A percentile compares a stretch with the other conserved stretches of the same genome.
Evolutionary conservation across 2,797 vertebrate species (phyloP).

Genomic region (Serranus cabrilla): DNA sequence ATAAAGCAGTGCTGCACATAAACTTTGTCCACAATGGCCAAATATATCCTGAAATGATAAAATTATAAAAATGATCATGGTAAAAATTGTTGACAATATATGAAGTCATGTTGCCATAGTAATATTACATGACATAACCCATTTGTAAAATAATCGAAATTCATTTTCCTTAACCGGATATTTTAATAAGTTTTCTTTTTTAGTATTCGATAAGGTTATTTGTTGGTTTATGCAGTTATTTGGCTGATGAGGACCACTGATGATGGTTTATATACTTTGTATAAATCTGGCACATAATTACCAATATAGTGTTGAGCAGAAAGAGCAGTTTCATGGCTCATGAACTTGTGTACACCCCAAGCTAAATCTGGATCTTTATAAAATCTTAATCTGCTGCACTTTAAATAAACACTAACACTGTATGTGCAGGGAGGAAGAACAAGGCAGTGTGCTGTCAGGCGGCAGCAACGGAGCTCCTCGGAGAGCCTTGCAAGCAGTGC

Average conservation of each 20-base stretch:
- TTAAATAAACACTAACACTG: slow-evolving; percentile 89
- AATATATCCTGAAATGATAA: neutral
- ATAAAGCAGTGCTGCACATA: neutral
- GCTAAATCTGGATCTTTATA: slow-evolving; percentile 87
- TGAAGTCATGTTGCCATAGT: neutral
- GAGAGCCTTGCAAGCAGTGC: slow-evolving; percentile 86
- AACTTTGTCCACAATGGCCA: neutral
- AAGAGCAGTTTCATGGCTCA: slow-evolving; percentile 69
- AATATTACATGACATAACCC: neutral
- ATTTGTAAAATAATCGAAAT: too few relatives aligned
- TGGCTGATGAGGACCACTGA: slow-evolving; percentile 23
- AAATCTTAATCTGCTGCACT: slow-evolving; percentile 89
- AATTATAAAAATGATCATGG: neutral
- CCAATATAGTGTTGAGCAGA: slow-evolving; percentile 28
- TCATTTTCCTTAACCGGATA: too few relatives aligned
- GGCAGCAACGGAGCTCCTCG: slow-evolving; percentile 83
- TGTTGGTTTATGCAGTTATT: slow-evolving; percentile 24
- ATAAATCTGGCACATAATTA: slow-evolving; percentile 48
- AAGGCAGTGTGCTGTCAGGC: slow-evolving; percentile 87
- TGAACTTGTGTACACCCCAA: slow-evolving; percentile 78
- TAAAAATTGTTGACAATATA: too few relatives aligned
- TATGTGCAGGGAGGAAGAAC: slow-evolving; percentile 82
- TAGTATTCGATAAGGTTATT: neutral
- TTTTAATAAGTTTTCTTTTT: too few relatives aligned
- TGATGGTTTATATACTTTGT: slow-evolving; percentile 30